Evolutionary conservation across 2,888 invertebrate species (phyloP), one percentile per base, ranked within the genome.

Genomic region (Coelogynopora nodosa): DNA sequence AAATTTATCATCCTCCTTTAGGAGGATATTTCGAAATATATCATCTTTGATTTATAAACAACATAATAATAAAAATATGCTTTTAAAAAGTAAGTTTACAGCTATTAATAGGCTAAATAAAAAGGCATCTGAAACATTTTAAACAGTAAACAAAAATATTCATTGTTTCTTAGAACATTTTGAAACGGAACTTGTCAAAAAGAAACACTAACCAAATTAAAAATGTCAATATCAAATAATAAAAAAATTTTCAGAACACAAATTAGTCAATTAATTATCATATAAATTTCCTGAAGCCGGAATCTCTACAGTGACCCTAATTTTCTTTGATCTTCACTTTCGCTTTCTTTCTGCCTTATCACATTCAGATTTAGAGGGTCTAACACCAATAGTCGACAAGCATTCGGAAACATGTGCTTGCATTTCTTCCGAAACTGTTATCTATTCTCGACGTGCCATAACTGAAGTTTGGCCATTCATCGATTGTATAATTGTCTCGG

Each of bases 401-500:
- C 27, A 74, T 74, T 74, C 74, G 27, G 74, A 74, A 74, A 26
- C 74, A 74, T 74, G 74, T 74, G 74, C 74, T 74, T 74, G 74
- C 74, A 74, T 74, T 74, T 74, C 74, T 74, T 74, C 74, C 74
- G 74, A 26, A 74, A 74, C 74, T 74, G 74, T 74, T 23, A 74
- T 74, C 18, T 23, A 74, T 74, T 74, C 74, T 74, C 74, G 74
- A 26, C 5, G 74, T 74, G 74, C 74, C 74, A 74, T 74, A 74
- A 74, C 10, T 18, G 49, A 49, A 49, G 10, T 49, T 13, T 74
- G 74, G 74, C 74, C 74, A 26, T 26, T 74, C 74, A 74, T 74
- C 74, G 74, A 74, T 74, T 74, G 74, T 74, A 74, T 26, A 74
- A 74, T 74, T 74, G 74, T 74, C 74, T 74, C 74, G 74, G 74